These are phyloP conservation scores for Ammospiza maritima DNA, from an alignment of 2,797 vertebrate species.

Conservation along the genomic window DNA sequence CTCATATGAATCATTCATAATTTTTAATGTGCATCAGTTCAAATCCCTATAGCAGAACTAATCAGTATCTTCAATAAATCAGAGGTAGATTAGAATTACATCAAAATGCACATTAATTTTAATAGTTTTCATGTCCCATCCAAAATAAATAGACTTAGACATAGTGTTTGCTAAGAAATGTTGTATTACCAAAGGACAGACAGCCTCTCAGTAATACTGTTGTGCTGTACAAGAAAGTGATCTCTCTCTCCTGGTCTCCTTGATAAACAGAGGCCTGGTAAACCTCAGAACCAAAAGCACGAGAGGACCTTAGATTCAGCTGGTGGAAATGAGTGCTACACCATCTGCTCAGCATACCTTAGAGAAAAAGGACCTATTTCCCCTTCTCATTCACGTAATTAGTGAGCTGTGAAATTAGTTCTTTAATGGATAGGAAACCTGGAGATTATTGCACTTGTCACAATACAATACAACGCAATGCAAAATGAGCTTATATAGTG, in stretches of 20 bases:
- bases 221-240: not conserved
- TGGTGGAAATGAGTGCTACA: conserved; percentile 38
- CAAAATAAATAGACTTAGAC: conserved; percentile 21
- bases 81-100: conserved; percentile 46
- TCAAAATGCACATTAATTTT: conserved; percentile 39
- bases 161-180: not conserved
- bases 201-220: not conserved
- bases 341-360: conserved; percentile 73
- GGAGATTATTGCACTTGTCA: conserved; percentile 71
- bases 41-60: conserved; percentile 29
- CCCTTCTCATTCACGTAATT: conserved; percentile 75
- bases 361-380: conserved; percentile 71
- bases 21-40: conserved; percentile 18
- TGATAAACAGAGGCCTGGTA: not conserved
- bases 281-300: conserved; percentile 13
- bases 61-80: conserved; percentile 52
- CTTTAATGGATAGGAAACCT: conserved; percentile 76
- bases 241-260: conserved; percentile 7
- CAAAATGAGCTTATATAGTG: conserved; percentile 64
- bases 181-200: not conserved
- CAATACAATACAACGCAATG: conserved; percentile 62
- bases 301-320: conserved; percentile 6
- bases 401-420: conserved; percentile 82
- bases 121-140: not conserved
- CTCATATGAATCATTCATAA: not conserved